Percentiles rank a stretch among this genome's conserved stretches.
phyloP scores from a whole-genome alignment of 2,113 vertebrate genomes.

The Rafetus swinhoei region DNA sequence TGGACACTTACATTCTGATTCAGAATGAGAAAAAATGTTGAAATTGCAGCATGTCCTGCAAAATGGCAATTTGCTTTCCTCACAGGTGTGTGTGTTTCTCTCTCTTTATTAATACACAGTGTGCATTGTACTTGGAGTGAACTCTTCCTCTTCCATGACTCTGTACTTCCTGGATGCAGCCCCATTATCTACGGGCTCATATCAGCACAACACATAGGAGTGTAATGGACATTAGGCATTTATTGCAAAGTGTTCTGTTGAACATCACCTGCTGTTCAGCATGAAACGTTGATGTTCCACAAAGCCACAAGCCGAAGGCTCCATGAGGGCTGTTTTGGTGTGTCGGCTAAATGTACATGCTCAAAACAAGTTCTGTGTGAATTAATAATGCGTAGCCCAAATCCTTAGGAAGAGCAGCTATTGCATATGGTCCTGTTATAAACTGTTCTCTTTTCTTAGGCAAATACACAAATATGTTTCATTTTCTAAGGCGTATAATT shows the following conservation, averaged over 20 bases:
- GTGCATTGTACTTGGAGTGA: conserved; percentile 14
- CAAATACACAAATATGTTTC: conserved; percentile 43
- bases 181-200: conserved; percentile 30
- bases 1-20: not conserved
- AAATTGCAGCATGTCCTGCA: not conserved
- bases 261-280: conserved; percentile 72
- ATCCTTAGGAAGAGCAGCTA: conserved; percentile 26
- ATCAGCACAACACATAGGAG: conserved; percentile 4
- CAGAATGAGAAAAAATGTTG: fast-evolving
- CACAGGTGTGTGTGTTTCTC: not conserved
- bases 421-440: not conserved
- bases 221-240: conserved; percentile 51
- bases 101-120: not conserved
- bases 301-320: conserved; percentile 49
- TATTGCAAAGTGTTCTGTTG: conserved; percentile 46
- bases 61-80: fast-evolving
- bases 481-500: conserved; percentile 33
- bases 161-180: conserved; percentile 55
- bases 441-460: conserved; percentile 12
- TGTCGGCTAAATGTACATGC: conserved; percentile 45
- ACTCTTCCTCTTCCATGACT: not conserved
- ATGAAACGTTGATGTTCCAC: conserved; percentile 66
- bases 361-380: conserved; percentile 11
- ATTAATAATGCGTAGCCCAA: conserved; percentile 65
- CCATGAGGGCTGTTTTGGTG: conserved; percentile 40